phyloP scores from a whole-genome alignment of 2,113 vertebrate genomes.

The Barbus barbus region DNA sequence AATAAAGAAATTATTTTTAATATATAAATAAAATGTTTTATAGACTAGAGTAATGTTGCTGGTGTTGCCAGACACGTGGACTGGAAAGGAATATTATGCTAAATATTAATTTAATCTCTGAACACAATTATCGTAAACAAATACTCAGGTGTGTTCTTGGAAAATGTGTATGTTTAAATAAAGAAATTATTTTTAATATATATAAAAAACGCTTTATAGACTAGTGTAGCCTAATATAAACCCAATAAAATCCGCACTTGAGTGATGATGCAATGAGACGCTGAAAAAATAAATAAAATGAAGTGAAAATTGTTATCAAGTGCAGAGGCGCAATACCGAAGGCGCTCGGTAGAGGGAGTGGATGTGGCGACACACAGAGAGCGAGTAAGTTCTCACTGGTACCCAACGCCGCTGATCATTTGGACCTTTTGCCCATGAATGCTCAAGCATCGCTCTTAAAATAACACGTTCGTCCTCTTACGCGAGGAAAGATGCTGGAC shows the following conservation, averaged over 20 bases:
- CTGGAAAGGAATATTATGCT: not conserved
- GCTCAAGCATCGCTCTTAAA: not conserved
- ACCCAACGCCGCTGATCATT: not conserved
- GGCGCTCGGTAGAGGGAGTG: conserved; percentile 46
- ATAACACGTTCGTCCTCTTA: not conserved
- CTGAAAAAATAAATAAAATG: not conserved
- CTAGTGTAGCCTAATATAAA: too few species aligned
- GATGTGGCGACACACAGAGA: conserved; percentile 2
- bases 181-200: not conserved
- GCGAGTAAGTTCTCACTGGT: conserved; percentile 10
- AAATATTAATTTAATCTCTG: not conserved
- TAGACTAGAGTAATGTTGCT: not conserved
- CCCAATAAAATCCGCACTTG: not conserved
- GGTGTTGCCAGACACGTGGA: not conserved
- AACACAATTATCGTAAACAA: not conserved
- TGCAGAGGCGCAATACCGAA: not conserved
- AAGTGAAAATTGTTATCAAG: conserved; percentile 17
- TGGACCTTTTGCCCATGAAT: not conserved
- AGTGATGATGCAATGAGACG: not conserved
- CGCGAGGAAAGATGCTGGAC: not conserved
- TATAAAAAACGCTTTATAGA: not conserved
- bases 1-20: not conserved
- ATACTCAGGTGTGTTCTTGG: not conserved
- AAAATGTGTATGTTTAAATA: not conserved
- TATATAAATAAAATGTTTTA: not conserved